These are phyloP conservation scores for Prionailurus viverrinus DNA, from an alignment of 2,113 vertebrate genomes.

Conservation along the genomic window DNA sequence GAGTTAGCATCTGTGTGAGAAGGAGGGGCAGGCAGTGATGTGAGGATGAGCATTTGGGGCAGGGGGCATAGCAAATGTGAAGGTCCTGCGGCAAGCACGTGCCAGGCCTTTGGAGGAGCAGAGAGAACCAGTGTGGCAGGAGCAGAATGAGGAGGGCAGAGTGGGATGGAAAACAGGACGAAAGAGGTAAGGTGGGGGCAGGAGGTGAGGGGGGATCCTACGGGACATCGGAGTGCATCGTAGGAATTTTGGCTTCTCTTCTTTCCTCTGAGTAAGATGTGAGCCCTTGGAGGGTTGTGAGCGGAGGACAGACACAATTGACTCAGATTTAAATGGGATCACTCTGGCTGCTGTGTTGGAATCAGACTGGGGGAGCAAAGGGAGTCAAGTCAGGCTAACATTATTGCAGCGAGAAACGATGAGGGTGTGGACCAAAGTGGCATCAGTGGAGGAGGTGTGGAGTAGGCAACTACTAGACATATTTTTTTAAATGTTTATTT, in stretches of 20 bases:
- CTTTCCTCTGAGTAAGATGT: neutral
- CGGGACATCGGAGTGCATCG: too few relatives aligned
- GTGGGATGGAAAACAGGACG: neutral
- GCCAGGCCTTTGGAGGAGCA: neutral
- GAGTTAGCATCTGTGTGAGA: neutral
- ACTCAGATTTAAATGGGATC: neutral
- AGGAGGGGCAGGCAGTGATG: fast-evolving
- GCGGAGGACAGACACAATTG: neutral
- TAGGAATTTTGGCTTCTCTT: neutral
- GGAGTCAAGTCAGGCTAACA: too few relatives aligned
- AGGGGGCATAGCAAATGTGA: neutral
- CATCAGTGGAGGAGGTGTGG: neutral
- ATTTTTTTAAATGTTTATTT: too few relatives aligned
- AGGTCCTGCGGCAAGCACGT: neutral
- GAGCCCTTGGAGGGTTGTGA: neutral
- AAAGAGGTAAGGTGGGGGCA: neutral
- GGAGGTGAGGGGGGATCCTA: neutral
- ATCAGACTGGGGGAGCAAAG: neutral
- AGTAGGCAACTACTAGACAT: too few relatives aligned
- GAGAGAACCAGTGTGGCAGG: neutral
- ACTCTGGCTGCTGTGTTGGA: neutral
- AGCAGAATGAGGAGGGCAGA: neutral
- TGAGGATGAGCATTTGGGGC: neutral
- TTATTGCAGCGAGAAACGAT: fast-evolving
- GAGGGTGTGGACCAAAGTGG: neutral